Base-by-base conservation (phyloP, 2,113 vertebrate genomes). In the Nesospiza acunhae region DNA sequence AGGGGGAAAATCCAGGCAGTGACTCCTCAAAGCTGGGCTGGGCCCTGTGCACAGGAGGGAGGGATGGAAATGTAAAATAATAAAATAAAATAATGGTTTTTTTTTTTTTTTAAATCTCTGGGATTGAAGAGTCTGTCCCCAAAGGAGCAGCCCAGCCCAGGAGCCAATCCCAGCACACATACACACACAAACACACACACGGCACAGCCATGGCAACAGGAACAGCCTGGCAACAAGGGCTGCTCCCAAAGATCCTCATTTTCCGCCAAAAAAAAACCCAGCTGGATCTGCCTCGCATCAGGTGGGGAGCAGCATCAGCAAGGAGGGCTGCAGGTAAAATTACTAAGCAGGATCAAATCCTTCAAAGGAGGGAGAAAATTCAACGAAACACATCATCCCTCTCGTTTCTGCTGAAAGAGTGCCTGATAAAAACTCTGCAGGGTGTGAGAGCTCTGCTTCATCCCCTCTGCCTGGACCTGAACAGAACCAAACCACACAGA, bases 121-220 rank as follows among this genome's bases (percentile, higher is more conserved):
- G 63, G 90, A 84, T 58, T 39, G 19, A 88, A 27, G 30, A 53
- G 37, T 7, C 27, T 46, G 28, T 90, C 74, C 70, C 78, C 75
- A 91, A 27, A 75, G 7, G 8, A 95, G 84, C 81, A 93, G 89
- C 84, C 81, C 68, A 37, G 58, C 3, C 15, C 77, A 33, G 77
- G 44, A 82, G 9, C 87, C 94, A 95, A 93, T 93, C 64, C 79
- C 94, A 63, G 83, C 83, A 76, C 78, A n/a, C 28, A 19, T 87
- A 19, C 89, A 90, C 56, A n/a, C n/a, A n/a, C 93, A 78, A 26
- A 19, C 89, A 19, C 28, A 19, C 89, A 19, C 89, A 90, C 56
- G 18, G 27, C 91, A 59, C 59, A 93, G 83, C 94, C 96, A 87
- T 97, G 87, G 97, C 97, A 97, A 97, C 96, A 3, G 64, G 35